These are phyloP conservation scores for Drosophila kambysellisi DNA, from an alignment of 2,888 invertebrate genomes.

Conservation along the genomic window DNA sequence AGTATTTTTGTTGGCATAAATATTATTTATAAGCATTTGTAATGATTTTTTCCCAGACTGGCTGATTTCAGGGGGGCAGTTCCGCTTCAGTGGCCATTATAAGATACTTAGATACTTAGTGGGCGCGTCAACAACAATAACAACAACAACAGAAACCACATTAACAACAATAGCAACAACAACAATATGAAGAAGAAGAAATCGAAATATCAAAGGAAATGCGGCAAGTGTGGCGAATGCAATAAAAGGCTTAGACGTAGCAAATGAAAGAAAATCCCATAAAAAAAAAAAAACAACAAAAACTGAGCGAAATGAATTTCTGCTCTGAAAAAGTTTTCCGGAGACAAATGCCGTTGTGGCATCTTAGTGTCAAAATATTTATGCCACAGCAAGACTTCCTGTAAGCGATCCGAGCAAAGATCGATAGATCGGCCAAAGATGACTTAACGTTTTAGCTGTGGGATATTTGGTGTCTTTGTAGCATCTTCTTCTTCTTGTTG, in stretches of 20 bases:
- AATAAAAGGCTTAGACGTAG: conserved; percentile 67
- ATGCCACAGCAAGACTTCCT: conserved; percentile 77
- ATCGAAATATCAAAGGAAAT: conserved; percentile 49
- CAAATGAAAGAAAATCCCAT: conserved; percentile 53
- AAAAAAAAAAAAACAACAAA: background rate
- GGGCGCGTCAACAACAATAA: conserved; percentile 41
- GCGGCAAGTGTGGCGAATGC: conserved; percentile 65
- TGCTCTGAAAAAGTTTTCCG: conserved; percentile 4
- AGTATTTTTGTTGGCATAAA: conserved; percentile 19
- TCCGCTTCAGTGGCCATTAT: conserved; percentile 45
- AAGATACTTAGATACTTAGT: conserved; percentile 66
- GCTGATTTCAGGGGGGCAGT: conserved; percentile 21
- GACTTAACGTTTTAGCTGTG: conserved; percentile 73
- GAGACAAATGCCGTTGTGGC: conserved; percentile 6
- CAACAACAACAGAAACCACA: conserved; percentile 3
- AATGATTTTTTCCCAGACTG: conserved; percentile 28
- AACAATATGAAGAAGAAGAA: conserved; percentile 12
- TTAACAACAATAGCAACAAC: conserved; percentile 2
- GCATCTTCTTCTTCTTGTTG: conserved; percentile 14
- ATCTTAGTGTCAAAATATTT: conserved; percentile 79
- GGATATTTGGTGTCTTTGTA: conserved; percentile 41
- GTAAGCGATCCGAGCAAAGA: conserved; percentile 49
- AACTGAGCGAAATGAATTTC: conserved; percentile 17
- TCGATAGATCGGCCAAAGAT: conserved; percentile 56
- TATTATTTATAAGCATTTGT: conserved; percentile 19